phyloP scores from a whole-genome alignment of 2,888 invertebrate species.

The Hesperia comma region DNA sequence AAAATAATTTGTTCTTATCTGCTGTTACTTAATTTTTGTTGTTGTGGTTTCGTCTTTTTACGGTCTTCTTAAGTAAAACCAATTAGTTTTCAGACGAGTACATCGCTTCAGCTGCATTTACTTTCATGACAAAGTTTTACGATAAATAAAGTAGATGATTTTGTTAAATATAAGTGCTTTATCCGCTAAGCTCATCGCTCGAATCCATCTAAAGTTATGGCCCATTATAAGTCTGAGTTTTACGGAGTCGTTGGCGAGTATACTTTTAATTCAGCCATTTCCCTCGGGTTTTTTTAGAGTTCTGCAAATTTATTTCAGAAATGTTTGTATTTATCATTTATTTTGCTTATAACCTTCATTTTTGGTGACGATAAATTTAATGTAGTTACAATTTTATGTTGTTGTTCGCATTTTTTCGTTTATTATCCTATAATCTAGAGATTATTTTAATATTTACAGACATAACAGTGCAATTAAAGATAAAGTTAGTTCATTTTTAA shows the following conservation, averaged over 20 bases:
- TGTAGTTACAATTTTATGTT: too few relatives aligned
- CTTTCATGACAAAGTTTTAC: conserved; percentile 39
- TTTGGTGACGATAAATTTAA: too few relatives aligned
- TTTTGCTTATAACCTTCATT: too few relatives aligned
- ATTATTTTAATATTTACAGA: too few relatives aligned
- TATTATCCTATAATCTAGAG: too few relatives aligned
- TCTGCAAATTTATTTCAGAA: conserved; percentile 3
- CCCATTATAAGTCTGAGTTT: conserved; percentile 37
- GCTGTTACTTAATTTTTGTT: neutral
- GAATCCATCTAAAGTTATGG: conserved; percentile 40
- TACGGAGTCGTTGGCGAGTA: conserved; percentile 31
- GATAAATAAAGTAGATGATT: conserved; percentile 38
- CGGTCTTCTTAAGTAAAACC: neutral
- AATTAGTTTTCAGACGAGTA: conserved; percentile 15
- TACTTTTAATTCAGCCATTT: conserved; percentile 35
- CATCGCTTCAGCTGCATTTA: conserved; percentile 19
- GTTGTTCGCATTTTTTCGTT: too few relatives aligned
- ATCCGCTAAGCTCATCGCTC: conserved; percentile 37
- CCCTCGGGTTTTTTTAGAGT: conserved; percentile 31
- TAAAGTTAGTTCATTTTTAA: too few relatives aligned
- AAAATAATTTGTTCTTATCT: conserved; percentile 1
- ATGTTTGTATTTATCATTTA: neutral
- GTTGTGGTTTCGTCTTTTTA: neutral
- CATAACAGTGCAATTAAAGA: too few relatives aligned
- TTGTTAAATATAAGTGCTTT: conserved; percentile 40